Base-by-base conservation (phyloP, 53 echinoderm and acorn worm species). In the Echinarachnius parma region DNA sequence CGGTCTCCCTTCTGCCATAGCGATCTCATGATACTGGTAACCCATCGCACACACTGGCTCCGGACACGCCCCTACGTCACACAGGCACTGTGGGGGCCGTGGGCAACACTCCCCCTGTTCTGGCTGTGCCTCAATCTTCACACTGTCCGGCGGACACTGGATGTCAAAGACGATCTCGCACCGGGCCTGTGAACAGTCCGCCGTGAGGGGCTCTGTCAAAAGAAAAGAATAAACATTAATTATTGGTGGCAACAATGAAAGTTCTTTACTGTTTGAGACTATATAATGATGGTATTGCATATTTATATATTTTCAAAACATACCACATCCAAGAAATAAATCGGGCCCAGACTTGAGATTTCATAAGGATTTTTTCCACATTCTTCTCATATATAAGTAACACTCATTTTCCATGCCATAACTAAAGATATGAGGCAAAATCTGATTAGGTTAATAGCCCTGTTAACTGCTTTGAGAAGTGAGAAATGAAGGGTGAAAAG, bases 31-130 rank as follows among this genome's bases (percentile, higher is more conserved):
- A 37, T 84, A 92, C 78, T 66, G 56, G 71, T 98, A 98, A 10
- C 88, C 98, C 24, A 64, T 78, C 10, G 83, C 83, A 59, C 98
- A 98, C 65, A 92, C 16, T 45, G 86, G 64, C 4, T 82, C 86
- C 11, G 76, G 82, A 34, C 98, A 98, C 9, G 61, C 44, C 34
- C 78, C 88, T 61, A 86, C 62, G 68, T 98, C 85, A 39, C 98
- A 98, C 21, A 67, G 66, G 34, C 98, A 98, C 10, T 84, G 47
- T 10, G 92, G 86, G 2, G 88, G 89, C 24, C 68, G 85, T 21
- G 86, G 88, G 64, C 98, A 98, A 75, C 98, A 98, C 31, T 98
- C 83, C 4, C 91, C 92, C 20, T 82, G 82, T 19, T 64, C 75
- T 21, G 65, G 82, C 28, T 42, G 82, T 0, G 87, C 82, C 64